Conservation (phyloP, 2,888 invertebrate genomes). For the Meiosimyza decipiens region DNA sequence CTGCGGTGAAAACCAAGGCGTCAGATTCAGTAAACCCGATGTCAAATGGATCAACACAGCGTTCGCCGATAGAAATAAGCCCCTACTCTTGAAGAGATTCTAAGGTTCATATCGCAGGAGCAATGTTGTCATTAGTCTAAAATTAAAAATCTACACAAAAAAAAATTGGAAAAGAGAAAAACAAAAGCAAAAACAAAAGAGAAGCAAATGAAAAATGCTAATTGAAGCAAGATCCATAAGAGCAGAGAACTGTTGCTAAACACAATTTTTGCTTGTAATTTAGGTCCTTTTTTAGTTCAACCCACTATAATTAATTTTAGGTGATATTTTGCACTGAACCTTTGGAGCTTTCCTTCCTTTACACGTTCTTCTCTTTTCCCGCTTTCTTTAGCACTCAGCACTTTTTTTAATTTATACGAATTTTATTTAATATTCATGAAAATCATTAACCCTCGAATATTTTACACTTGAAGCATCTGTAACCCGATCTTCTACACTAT, state of each 20-base stretch:
- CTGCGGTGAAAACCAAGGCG: conserved; percentile 71
- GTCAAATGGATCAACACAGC: conserved; percentile 69
- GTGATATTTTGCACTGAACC: conserved; percentile 36
- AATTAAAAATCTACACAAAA: conserved; percentile 19
- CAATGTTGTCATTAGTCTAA: conserved; percentile 34
- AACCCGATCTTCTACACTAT: background rate
- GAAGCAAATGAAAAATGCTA: conserved; percentile 31
- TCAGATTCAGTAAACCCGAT: conserved; percentile 73
- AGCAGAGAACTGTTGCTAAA: conserved; percentile 34
- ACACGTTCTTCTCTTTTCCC: background rate
- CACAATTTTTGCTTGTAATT: conserved; percentile 40
- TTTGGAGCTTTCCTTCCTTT: background rate
- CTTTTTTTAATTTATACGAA: background rate
- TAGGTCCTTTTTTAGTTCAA: conserved; percentile 33
- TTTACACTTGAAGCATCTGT: no score
- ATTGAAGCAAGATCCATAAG: background rate
- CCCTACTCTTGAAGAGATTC: conserved; percentile 46
- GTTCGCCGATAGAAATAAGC: conserved; percentile 60
- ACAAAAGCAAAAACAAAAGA: conserved; percentile 23
- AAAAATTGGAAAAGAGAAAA: conserved; percentile 20
- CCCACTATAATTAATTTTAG: conserved; percentile 52
- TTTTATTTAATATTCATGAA: no score
- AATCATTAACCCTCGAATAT: no score
- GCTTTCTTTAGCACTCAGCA: background rate
- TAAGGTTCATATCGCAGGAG: conserved; percentile 34